These are phyloP conservation scores for Muraenolepis orangiensis DNA, from an alignment of 2,797 vertebrate species.

Conservation along the genomic window DNA sequence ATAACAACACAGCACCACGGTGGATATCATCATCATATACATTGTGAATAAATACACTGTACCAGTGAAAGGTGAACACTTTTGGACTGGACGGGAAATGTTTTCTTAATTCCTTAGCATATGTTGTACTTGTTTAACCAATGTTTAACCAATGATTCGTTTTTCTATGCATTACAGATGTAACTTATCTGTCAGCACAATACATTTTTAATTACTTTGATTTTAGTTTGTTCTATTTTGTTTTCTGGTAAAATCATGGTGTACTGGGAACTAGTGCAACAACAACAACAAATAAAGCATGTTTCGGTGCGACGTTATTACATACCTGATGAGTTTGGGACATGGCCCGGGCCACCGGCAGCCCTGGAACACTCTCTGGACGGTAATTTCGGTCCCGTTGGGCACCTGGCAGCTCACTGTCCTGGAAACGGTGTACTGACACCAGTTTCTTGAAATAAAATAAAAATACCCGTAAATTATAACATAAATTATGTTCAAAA, in stretches of 20 bases:
- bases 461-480: slow-evolving; percentile 10
- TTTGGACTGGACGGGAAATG: background rate
- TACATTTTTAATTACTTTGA: background rate
- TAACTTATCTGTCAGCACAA: background rate
- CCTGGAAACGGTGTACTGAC: slow-evolving; percentile 87
- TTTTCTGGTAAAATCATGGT: background rate
- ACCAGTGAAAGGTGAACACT: background rate
- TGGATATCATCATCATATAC: background rate
- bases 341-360: slow-evolving; percentile 95
- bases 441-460: slow-evolving; percentile 89
- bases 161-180: background rate
- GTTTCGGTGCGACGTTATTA: background rate
- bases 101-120: background rate
- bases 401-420: slow-evolving; percentile 92
- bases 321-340: slow-evolving; percentile 89
- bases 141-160: background rate
- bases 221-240: background rate
- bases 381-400: slow-evolving; percentile 88
- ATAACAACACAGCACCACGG: slow-evolving; percentile 40
- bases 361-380: slow-evolving; percentile 91
- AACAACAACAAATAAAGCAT: background rate
- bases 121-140: background rate
- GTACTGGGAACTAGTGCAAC: background rate
- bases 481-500: background rate
- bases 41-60: background rate